Evolutionary conservation across 2,113 vertebrate genomes (phyloP), one percentile per base, ranked within the genome.

Genomic region (Archocentrus centrarchus): DNA sequence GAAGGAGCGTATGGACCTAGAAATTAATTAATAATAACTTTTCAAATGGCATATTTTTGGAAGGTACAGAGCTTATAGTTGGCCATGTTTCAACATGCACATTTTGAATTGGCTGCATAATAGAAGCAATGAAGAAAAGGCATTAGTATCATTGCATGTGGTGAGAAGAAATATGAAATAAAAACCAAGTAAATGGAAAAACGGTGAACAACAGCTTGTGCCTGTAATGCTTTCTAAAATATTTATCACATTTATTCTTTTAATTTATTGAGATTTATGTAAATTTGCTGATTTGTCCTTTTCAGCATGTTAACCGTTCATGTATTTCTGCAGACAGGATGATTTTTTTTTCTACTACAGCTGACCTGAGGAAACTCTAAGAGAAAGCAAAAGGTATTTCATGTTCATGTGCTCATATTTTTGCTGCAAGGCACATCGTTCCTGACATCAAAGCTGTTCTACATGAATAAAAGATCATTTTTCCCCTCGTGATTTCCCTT

Each of bases 341-440:
- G 68, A n/a, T 68, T 35, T 35, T 41, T 50, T 70, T 66, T 24
- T 66, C 37, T 3, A 41, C 44, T 50, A 27, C 15, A 50, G 66
- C 22, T 15, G 6, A 53, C 66, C 24, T 20, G 24, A 70, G 66
- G 66, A 30, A 30, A 70, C 44, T 20, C 66, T 70, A 2, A 10
- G 3, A 30, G 64, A 70, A 20, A 50, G 66, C 41, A 68, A 70
- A 70, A 50, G 22, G 24, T 70, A 70, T 75, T 75, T 75, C 7
- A 75, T 75, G 50, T 75, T 55, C 50, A 15, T 75, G 50, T 55
- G 68, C 50, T 57, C 70, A 75, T n/a, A 75, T 37, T 75, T 75
- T 35, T 75, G 50, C 50, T 55, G 13, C 18, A 11, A 57, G 20
- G 30, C 70, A 75, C 30, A 50, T 70, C 8, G 14, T 47, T 68